Percentiles rank a stretch among this genome's conserved stretches.
Evolutionary conservation across 1,140 invertebrate species (phyloP).

Genomic region (Camponotus pennsylvanicus): DNA sequence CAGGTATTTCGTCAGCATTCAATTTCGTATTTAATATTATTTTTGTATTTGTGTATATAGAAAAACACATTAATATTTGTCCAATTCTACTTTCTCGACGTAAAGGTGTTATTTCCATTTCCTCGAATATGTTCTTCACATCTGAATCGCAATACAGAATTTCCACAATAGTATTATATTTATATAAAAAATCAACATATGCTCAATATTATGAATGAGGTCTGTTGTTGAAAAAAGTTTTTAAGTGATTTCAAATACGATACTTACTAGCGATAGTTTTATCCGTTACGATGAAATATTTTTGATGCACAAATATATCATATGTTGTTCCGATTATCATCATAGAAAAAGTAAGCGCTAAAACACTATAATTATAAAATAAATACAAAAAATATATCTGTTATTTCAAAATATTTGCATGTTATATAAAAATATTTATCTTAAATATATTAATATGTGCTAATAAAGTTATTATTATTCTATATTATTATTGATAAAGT

Average conservation of each 20-base stretch:
- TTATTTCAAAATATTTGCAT: background rate
- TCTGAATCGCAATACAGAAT: conserved; percentile 18
- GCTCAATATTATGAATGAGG: background rate
- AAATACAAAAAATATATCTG: background rate
- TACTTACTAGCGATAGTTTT: conserved; percentile 73
- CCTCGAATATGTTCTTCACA: conserved; percentile 47
- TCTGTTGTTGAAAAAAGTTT: background rate
- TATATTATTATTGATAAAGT: background rate
- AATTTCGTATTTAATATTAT: conserved; percentile 79
- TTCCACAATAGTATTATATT: background rate
- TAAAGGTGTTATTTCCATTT: conserved; percentile 45
- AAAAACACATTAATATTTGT: conserved; percentile 84
- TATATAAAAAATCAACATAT: no score
- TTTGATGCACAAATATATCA: conserved; percentile 75
- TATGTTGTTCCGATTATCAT: conserved; percentile 76
- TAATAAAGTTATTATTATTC: no score
- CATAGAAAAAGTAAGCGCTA: conserved; percentile 55
- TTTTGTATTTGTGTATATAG: conserved; percentile 82
- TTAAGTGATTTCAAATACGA: background rate
- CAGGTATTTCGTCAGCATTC: conserved; percentile 72
- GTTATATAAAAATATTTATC: background rate
- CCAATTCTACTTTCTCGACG: conserved; percentile 53
- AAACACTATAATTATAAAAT: conserved; percentile 64
- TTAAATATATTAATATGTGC: background rate
- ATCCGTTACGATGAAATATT: conserved; percentile 14